A percentile compares a stretch with the other conserved stretches of the same genome.
These are phyloP conservation scores for Cydia amplana DNA, from an alignment of 1,140 invertebrate genomes.

Conservation along the genomic window DNA sequence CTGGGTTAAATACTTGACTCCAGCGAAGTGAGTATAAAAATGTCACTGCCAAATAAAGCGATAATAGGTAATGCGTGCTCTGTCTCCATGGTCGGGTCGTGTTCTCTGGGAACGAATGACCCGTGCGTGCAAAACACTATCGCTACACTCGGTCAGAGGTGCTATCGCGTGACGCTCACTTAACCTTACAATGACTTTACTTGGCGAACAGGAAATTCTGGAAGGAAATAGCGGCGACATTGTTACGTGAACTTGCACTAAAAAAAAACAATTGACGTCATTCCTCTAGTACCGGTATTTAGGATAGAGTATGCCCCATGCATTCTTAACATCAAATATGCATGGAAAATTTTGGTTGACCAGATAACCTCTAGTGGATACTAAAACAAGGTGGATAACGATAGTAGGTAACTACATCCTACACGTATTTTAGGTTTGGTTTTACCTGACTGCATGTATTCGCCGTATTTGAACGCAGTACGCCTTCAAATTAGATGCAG, in stretches of 20 bases:
- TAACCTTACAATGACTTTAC: slow-evolving; percentile 14
- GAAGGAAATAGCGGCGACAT: neutral
- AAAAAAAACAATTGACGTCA: neutral
- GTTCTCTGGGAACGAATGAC: neutral
- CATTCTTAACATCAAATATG: too few relatives aligned
- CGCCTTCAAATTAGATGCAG: neutral
- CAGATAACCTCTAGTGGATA: too few relatives aligned
- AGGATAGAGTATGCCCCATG: too few relatives aligned
- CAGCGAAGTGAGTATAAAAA: neutral
- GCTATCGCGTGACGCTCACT: slow-evolving; percentile 13
- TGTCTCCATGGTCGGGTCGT: neutral
- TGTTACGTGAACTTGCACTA: neutral
- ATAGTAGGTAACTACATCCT: too few relatives aligned
- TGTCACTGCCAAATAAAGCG: neutral
- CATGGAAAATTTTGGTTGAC: too few relatives aligned
- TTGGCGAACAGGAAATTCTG: slow-evolving; percentile 16
- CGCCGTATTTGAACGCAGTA: too few relatives aligned
- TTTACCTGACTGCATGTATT: too few relatives aligned
- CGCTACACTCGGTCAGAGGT: neutral
- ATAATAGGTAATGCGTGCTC: slow-evolving; percentile 1
- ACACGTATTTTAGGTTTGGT: too few relatives aligned
- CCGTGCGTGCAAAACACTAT: slow-evolving; percentile 5
- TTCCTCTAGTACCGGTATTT: too few relatives aligned
- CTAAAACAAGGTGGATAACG: too few relatives aligned
- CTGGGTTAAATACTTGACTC: too few relatives aligned